These are phyloP conservation scores for Synergus japonicus DNA, from an alignment of 2,888 invertebrate genomes.

Conservation along the genomic window DNA sequence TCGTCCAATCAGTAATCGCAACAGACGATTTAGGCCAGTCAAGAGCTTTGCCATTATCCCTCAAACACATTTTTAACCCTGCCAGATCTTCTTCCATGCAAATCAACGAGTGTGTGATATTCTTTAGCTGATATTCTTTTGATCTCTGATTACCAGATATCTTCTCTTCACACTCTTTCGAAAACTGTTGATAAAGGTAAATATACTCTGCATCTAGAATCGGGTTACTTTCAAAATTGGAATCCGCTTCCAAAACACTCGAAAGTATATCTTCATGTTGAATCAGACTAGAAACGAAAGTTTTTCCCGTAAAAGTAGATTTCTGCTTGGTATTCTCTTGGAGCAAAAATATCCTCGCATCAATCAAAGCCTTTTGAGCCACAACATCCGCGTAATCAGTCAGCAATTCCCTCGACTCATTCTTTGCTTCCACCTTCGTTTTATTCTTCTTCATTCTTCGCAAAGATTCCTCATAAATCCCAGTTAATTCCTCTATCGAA, in stretches of 20 bases:
- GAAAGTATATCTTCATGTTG: slow-evolving; percentile 70
- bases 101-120: slow-evolving; percentile 67
- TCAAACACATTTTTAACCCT: slow-evolving; percentile 68
- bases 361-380: slow-evolving; percentile 87
- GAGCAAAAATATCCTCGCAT: slow-evolving; percentile 86
- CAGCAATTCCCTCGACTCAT: slow-evolving; percentile 79
- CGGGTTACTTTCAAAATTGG: slow-evolving; percentile 76
- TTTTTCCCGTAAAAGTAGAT: slow-evolving; percentile 62
- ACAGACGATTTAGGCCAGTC: slow-evolving; percentile 58
- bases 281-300: slow-evolving; percentile 71
- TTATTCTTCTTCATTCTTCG: slow-evolving; percentile 80
- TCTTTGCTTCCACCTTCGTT: slow-evolving; percentile 61
- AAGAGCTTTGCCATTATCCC: slow-evolving; percentile 49
- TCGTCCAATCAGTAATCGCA: slow-evolving; percentile 74
- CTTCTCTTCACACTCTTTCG: slow-evolving; percentile 79
- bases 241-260: slow-evolving; percentile 62
- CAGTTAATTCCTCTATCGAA: slow-evolving; percentile 84
- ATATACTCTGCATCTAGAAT: slow-evolving; percentile 83
- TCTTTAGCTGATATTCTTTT: slow-evolving; percentile 64
- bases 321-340: slow-evolving; percentile 76
- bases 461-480: slow-evolving; percentile 83
- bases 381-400: slow-evolving; percentile 85
- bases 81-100: slow-evolving; percentile 75
- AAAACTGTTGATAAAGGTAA: slow-evolving; percentile 83
- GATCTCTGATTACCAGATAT: slow-evolving; percentile 61